These are phyloP conservation scores for Alcedo atthis DNA, from an alignment of 2,797 vertebrate genomes.

Conservation along the genomic window DNA sequence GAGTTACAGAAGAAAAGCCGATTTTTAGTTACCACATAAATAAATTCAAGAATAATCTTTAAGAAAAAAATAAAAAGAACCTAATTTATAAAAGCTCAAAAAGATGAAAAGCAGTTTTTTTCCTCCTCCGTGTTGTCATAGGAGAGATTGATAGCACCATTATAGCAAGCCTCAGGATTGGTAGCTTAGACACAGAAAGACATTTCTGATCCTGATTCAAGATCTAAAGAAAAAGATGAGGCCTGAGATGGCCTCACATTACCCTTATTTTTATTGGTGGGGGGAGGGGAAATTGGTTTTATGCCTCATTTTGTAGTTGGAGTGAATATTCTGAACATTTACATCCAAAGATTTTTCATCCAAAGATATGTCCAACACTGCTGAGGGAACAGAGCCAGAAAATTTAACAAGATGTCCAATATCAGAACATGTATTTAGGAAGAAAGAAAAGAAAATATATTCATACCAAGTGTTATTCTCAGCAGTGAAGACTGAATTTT, in stretches of 20 bases:
- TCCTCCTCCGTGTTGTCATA: slow-evolving; percentile 24
- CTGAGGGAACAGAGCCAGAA: background rate
- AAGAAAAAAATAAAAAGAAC: background rate
- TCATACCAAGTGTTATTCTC: background rate
- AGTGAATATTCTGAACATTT: background rate
- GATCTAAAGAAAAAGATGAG: background rate
- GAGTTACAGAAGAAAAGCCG: background rate
- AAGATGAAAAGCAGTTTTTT: slow-evolving; percentile 29
- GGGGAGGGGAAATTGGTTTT: background rate
- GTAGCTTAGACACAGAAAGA: background rate
- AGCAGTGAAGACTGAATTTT: background rate
- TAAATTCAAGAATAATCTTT: background rate
- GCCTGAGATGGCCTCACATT: background rate
- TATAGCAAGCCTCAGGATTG: slow-evolving; percentile 2
- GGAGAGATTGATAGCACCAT: slow-evolving; percentile 31
- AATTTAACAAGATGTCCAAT: background rate
- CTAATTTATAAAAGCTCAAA: background rate
- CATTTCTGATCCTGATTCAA: slow-evolving; percentile 39
- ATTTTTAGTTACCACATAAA: background rate
- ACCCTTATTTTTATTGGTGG: background rate
- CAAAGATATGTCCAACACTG: background rate
- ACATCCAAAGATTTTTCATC: background rate
- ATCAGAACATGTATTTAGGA: background rate
- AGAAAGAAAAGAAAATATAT: background rate
- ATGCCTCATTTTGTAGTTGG: background rate